Evolutionary conservation across 2,888 invertebrate genomes (phyloP).

Genomic region (Hypolimnas misippus): DNA sequence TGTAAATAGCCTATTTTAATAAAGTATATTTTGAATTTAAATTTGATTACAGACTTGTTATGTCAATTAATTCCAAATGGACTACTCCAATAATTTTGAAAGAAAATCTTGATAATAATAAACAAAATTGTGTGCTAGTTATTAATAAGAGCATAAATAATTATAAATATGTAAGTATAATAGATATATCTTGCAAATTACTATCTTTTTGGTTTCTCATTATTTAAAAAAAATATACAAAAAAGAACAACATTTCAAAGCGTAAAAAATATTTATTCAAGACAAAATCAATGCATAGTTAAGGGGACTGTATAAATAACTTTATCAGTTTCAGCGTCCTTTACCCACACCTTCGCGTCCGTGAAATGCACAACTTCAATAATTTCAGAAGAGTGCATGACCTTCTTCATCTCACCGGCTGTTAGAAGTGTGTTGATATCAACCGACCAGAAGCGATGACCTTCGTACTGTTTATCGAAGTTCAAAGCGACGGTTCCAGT

Average conservation of each 20-base stretch:
- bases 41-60: no score
- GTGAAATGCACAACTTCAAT: slow-evolving; percentile 51
- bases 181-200: no score
- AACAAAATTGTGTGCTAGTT: no score
- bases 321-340: slow-evolving; percentile 20
- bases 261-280: slow-evolving; percentile 16
- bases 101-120: no score
- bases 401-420: slow-evolving; percentile 40
- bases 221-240: no score
- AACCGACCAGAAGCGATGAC: slow-evolving; percentile 56
- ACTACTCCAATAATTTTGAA: no score
- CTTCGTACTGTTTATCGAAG: slow-evolving; percentile 46
- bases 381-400: slow-evolving; percentile 42
- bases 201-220: no score
- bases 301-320: slow-evolving; percentile 19
- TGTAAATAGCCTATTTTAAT: no score
- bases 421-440: slow-evolving; percentile 48
- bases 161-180: no score
- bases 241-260: not conserved
- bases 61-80: no score
- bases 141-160: no score
- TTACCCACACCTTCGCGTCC: slow-evolving; percentile 42
- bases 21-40: no score
- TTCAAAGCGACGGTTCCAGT: slow-evolving; percentile 50
- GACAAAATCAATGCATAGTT: slow-evolving; percentile 13